These are phyloP conservation scores for Whitmania pigra DNA, from an alignment of 1,140 invertebrate species.

Conservation along the genomic window DNA sequence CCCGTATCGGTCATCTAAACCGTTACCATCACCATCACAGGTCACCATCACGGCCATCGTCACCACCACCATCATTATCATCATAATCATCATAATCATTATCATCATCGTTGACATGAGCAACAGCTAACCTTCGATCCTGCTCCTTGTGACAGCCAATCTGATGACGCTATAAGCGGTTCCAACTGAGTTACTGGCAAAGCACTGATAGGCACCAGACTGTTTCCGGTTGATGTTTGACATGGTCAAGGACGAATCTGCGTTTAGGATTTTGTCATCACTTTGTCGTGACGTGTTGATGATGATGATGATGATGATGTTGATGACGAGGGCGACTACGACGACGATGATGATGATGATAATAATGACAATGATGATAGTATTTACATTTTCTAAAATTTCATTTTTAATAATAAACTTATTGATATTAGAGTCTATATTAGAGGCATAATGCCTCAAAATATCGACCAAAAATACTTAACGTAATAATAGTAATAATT, in stretches of 20 bases:
- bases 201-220: background rate
- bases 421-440: too few relatives aligned
- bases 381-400: too few relatives aligned
- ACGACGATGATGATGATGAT: background rate
- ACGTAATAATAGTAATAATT: too few relatives aligned
- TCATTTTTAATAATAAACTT: too few relatives aligned
- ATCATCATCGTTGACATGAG: too few relatives aligned
- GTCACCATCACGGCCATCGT: too few relatives aligned
- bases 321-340: background rate
- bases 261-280: background rate
- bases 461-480: too few relatives aligned
- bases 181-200: conserved; percentile 1
- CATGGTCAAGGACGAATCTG: background rate
- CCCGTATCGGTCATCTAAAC: background rate
- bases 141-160: background rate
- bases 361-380: background rate
- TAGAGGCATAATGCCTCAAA: background rate
- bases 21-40: background rate
- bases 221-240: conserved; percentile 2
- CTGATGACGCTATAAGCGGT: background rate
- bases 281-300: background rate
- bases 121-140: too few relatives aligned
- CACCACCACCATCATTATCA: background rate
- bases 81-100: background rate
- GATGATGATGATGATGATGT: background rate